Evolutionary conservation across 2,797 vertebrate species (phyloP).

Genomic region (Onychomys arenicola): DNA sequence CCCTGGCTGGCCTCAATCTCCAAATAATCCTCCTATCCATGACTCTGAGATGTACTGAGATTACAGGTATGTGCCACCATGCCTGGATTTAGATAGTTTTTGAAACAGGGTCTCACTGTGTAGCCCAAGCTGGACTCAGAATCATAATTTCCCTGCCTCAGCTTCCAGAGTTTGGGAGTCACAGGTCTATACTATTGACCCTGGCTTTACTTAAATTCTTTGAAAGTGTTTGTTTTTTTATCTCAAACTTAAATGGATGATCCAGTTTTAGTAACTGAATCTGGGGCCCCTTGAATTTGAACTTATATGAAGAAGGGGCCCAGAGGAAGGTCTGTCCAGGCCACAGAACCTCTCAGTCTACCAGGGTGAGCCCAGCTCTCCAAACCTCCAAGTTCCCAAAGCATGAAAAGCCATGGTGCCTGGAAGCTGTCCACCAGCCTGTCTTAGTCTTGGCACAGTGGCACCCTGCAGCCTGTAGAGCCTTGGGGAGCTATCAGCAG

Average conservation of each 20-base stretch:
- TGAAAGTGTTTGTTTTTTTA: neutral
- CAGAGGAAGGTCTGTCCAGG: neutral
- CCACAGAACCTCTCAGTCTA: neutral
- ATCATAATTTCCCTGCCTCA: neutral
- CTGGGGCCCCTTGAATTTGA: neutral
- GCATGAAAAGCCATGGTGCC: neutral
- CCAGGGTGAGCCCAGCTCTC: neutral
- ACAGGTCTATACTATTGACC: too few species aligned
- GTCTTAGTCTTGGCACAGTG: neutral
- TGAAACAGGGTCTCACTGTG: neutral
- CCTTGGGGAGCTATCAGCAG: slow-evolving; percentile 49
- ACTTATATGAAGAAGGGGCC: neutral
- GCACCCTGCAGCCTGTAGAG: neutral
- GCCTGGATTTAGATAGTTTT: neutral
- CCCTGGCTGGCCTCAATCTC: neutral
- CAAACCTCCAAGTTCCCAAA: neutral
- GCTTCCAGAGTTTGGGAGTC: neutral
- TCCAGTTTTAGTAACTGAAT: neutral
- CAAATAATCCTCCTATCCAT: neutral
- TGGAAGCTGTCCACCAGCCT: neutral
- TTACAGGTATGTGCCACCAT: neutral
- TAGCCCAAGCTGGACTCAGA: neutral
- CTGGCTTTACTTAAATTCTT: neutral
- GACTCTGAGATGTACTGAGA: neutral
- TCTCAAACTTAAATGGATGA: neutral